Base-by-base conservation (phyloP, 2,797 vertebrate genomes). In the Gadopsis bispinosus region DNA sequence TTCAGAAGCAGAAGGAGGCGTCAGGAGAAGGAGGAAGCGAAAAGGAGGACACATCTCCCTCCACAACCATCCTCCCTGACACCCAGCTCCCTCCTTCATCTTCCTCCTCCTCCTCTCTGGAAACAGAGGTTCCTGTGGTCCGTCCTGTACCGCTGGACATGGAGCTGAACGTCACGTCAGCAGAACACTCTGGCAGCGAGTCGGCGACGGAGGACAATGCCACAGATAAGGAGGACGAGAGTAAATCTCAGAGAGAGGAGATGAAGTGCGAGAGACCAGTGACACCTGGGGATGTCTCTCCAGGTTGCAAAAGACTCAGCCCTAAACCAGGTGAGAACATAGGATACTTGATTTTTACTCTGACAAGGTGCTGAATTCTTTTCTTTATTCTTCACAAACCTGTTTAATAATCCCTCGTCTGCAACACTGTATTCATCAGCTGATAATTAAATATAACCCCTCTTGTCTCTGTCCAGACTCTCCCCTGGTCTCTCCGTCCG, bases 1-100 rank as follows among this genome's bases (percentile, higher is more conserved):
- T 99, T 50, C 98, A 98, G 95, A 99, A 98, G 87, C 98, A 99
- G 92, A 99, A 98, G 90, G 98, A 99, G 65, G 94, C 93, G 0
- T 89, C 92, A 0, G 95, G 95, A 0, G 97, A 98, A 73, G 95
- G 94, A n/a, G 92, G 92, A 0, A 95, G 96, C 2, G 95, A 95
- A 78, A 97, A 98, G 89, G 92, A 95, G 74, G 91, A 89, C 3
- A 7, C 96, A 1, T 77, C 93, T 0, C 86, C 96, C 0, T 77
- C 95, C 61, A 55, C 89, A 43, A 77, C 90, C 5, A 17, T 94
- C 85, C 85, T 95, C 48, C 81, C 92, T 1, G 97, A 99, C 76
- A 89, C 93, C 20, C 96, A 96, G 74, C 82, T 94, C 17, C 91
- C 91, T 45, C 90, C 91, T 20, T 77, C 89, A 0, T 90, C 35